Conservation (phyloP, 2,888 invertebrate species). For the Isoperla grammatica region DNA sequence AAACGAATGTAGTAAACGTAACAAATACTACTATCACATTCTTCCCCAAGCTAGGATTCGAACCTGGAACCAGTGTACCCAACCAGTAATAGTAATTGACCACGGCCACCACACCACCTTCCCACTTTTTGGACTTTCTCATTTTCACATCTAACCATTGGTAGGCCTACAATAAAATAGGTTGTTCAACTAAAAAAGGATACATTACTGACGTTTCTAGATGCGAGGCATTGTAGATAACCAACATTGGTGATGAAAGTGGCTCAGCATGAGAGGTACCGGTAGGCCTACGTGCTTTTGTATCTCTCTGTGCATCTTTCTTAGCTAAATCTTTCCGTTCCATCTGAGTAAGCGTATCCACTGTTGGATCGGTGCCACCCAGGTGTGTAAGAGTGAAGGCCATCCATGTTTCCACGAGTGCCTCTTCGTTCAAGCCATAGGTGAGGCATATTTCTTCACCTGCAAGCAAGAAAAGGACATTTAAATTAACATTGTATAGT, state of each 20-base stretch:
- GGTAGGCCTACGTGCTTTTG: too few relatives aligned
- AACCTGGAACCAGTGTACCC: too few relatives aligned
- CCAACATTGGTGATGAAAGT: slow-evolving; percentile 34
- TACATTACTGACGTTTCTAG: slow-evolving; percentile 35
- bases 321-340: slow-evolving; percentile 60
- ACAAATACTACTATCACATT: too few relatives aligned
- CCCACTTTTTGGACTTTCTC: too few relatives aligned
- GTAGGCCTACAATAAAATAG: too few relatives aligned
- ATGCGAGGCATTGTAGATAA: slow-evolving; percentile 43
- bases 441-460: slow-evolving; percentile 59
- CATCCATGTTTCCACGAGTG: slow-evolving; percentile 72
- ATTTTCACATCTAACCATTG: too few relatives aligned
- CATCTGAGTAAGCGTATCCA: slow-evolving; percentile 54
- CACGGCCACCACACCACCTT: too few relatives aligned
- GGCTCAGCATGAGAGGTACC: slow-evolving; percentile 26
- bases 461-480: slow-evolving; percentile 37
- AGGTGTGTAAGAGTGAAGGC: slow-evolving; percentile 64
- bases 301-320: slow-evolving; percentile 12
- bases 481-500: background rate
- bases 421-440: slow-evolving; percentile 56
- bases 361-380: slow-evolving; percentile 55
- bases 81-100: too few relatives aligned
- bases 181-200: too few relatives aligned
- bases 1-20: too few relatives aligned
- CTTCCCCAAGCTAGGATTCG: too few relatives aligned